Percentiles rank a stretch among this genome's conserved stretches.
phyloP scores from a whole-genome alignment of 2,113 vertebrate species.

The Orycteropus afer region DNA sequence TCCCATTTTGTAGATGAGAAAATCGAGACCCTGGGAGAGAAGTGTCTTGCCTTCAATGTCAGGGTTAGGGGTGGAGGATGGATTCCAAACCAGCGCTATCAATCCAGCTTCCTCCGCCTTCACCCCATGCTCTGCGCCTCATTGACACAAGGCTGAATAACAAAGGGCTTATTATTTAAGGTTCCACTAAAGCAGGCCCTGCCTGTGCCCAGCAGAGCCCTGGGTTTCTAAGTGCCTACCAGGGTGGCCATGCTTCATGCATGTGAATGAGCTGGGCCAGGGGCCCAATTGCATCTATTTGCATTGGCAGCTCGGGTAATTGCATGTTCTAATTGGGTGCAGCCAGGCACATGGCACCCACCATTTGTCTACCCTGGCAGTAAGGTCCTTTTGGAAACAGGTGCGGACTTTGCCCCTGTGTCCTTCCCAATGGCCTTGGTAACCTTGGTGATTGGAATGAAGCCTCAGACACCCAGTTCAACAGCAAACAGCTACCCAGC shows the following conservation, averaged over 20 bases:
- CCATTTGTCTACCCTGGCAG: background rate
- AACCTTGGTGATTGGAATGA: constrained; percentile 6
- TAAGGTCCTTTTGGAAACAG: background rate
- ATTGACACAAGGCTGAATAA: background rate
- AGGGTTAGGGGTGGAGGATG: background rate
- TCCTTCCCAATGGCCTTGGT: background rate
- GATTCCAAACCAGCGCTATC: background rate
- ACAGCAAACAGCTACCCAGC: background rate
- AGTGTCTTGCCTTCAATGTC: background rate
- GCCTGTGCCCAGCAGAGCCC: background rate
- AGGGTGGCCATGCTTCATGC: background rate
- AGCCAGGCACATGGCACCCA: background rate
- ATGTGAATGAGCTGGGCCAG: background rate
- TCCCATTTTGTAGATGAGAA: background rate
- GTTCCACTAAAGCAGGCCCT: background rate
- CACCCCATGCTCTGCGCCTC: background rate
- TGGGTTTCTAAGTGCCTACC: background rate
- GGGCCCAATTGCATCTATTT: background rate
- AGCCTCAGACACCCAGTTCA: background rate
- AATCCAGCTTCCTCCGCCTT: background rate
- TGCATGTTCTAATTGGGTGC: background rate
- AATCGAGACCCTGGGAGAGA: background rate
- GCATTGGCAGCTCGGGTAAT: constrained; percentile 17
- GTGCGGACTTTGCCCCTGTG: background rate
- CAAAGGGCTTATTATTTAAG: background rate